Conservation (phyloP, 2,888 invertebrate genomes). For the Calliphora vomitoria region DNA sequence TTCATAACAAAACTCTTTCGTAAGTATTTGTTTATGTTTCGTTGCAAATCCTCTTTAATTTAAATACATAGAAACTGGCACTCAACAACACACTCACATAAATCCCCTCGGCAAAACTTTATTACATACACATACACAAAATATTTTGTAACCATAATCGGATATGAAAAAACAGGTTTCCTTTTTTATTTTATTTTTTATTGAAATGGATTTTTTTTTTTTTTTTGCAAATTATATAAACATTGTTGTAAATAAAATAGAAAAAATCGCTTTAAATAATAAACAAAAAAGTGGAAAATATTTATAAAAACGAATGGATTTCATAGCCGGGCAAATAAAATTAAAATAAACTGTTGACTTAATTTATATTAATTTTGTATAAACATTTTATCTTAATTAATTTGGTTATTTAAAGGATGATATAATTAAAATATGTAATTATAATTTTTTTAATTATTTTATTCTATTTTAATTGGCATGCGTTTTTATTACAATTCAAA, state of each 20-base stretch:
- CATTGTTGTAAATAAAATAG: not conserved
- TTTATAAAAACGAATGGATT: slow-evolving; percentile 22
- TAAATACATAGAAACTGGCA: not conserved
- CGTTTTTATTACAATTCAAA: slow-evolving; percentile 1
- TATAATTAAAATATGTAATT: slow-evolving; percentile 47
- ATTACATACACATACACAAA: not conserved
- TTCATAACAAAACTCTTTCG: slow-evolving; percentile 5
- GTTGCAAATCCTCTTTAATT: slow-evolving; percentile 49
- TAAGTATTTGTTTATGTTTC: slow-evolving; percentile 33
- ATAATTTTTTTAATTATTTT: slow-evolving; percentile 33
- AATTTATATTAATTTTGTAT: slow-evolving; percentile 51
- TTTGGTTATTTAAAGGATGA: slow-evolving; percentile 35
- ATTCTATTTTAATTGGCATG: slow-evolving; percentile 23
- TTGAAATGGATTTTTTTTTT: slow-evolving; percentile 23
- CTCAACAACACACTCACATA: not conserved
- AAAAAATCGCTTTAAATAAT: not conserved
- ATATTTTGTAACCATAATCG: slow-evolving; percentile 49
- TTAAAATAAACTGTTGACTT: slow-evolving; percentile 56
- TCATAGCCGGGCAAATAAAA: slow-evolving; percentile 27
- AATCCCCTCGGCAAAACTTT: not conserved
- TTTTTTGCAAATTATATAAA: not conserved
- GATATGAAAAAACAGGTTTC: slow-evolving; percentile 31
- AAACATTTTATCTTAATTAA: slow-evolving; percentile 56
- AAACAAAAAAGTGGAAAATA: not conserved
- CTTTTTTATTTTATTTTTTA: slow-evolving; percentile 1